Percentiles rank a stretch among this genome's conserved stretches.
Evolutionary conservation across 2,888 invertebrate species (phyloP).

Genomic region (Drosophila ezoana): DNA sequence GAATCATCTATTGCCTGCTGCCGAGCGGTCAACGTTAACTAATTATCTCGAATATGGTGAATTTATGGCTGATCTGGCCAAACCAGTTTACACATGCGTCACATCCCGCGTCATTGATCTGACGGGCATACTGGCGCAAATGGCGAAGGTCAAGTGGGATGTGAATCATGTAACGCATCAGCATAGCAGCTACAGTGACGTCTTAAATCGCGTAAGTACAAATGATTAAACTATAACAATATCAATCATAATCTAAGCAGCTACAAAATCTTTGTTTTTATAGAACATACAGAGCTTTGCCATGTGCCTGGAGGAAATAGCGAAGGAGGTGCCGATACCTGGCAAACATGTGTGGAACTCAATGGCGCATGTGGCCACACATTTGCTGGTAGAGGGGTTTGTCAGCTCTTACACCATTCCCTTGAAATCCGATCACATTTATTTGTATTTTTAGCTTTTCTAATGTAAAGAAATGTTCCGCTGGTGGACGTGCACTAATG

Average conservation of each 20-base stretch:
- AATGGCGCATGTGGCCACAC: slow-evolving; percentile 93
- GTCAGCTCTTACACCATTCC: slow-evolving; percentile 31
- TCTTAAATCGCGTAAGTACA: slow-evolving; percentile 87
- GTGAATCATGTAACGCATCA: slow-evolving; percentile 97
- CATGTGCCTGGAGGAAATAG: slow-evolving; percentile 90
- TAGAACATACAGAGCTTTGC: slow-evolving; percentile 89
- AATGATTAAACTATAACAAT: too few species aligned
- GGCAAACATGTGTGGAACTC: slow-evolving; percentile 93
- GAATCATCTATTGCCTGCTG: slow-evolving; percentile 91
- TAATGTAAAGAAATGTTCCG: slow-evolving; percentile 96
- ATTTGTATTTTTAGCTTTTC: slow-evolving; percentile 87
- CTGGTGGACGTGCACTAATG: slow-evolving; percentile 98
- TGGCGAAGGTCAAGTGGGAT: slow-evolving; percentile 97
- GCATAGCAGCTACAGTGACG: slow-evolving; percentile 95
- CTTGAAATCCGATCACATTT: not conserved
- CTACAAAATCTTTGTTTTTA: not conserved
- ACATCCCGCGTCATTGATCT: slow-evolving; percentile 92
- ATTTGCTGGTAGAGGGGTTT: slow-evolving; percentile 95
- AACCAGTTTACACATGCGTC: slow-evolving; percentile 95
- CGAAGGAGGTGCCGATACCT: slow-evolving; percentile 89
- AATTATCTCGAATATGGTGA: slow-evolving; percentile 87
- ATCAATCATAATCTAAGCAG: not conserved
- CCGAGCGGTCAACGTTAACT: slow-evolving; percentile 88
- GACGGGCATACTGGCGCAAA: slow-evolving; percentile 90
- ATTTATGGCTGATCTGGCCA: slow-evolving; percentile 88